These are phyloP conservation scores for Chinchilla lanigera DNA, from an alignment of 2,113 vertebrate genomes.

Conservation along the genomic window DNA sequence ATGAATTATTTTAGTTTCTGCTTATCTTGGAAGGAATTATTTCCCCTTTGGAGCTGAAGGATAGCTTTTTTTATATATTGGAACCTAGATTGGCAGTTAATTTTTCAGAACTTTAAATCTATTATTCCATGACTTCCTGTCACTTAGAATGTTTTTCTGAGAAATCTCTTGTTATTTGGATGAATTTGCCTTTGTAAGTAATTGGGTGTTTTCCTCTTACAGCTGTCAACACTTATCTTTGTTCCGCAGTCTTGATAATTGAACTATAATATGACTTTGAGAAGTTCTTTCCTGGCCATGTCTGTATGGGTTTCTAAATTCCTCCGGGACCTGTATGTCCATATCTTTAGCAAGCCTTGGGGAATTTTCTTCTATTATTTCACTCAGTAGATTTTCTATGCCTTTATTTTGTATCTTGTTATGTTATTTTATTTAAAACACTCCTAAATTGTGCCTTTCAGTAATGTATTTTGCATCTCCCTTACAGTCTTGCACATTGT, in stretches of 20 bases:
- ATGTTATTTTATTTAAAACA: not conserved
- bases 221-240: not conserved
- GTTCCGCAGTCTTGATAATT: not conserved
- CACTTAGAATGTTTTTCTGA: not conserved
- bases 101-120: not conserved
- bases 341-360: not conserved
- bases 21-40: not conserved
- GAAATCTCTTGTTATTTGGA: not conserved
- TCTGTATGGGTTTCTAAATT: not conserved
- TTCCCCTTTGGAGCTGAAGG: not conserved
- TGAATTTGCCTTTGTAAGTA: not conserved
- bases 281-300: not conserved
- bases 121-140: not conserved
- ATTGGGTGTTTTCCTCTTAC: not conserved
- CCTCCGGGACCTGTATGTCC: not conserved
- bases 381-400: not conserved
- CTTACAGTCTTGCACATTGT: not conserved
- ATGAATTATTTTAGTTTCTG: not conserved
- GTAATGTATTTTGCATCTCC: not conserved
- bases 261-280: not conserved
- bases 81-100: not conserved
- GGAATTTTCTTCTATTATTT: not conserved
- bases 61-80: not conserved
- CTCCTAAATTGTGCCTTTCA: not conserved
- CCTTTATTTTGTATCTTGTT: not conserved